Evolutionary conservation across 2,888 invertebrate species (phyloP), one percentile per base, ranked within the genome.

Genomic region (Patella pellucida): DNA sequence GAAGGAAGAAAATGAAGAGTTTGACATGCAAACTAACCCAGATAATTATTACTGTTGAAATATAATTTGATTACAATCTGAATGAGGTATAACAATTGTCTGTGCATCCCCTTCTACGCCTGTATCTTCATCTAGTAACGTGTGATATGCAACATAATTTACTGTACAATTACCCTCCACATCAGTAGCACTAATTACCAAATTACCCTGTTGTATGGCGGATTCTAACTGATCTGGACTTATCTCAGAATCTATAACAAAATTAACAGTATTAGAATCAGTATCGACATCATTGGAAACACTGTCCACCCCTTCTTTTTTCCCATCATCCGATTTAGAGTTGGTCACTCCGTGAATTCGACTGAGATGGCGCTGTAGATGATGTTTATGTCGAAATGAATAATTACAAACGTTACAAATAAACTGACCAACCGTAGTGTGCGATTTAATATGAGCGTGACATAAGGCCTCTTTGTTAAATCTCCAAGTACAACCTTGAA

Each of bases 301-400:
- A 50, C 70, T 62, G 14, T 50, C 68, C 9, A 50, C 19, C 14
- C 76, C 71, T 11, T 69, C 75, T 23, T 71, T 77, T 69, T 71
- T 54, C 41, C 27, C 54, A 50, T 54, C 27, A 52, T 74, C n/a
- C 14, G 67, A 52, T 14, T 73, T 72, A 51, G 68, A 52, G 19
- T 69, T 75, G 12, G 50, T 72, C 11, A 86, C 82, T 5, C 85
- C 85, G 75, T 90, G 90, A 52, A 87, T 82, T 54, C 81, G 83
- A 41, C 79, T 78, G 70, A 87, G 85, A 74, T 90, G 89, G 56
- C 90, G 79, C 69, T 86, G 86, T 15, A 90, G 82, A 73, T 90
- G 90, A 78, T 90, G 90, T 73, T 89, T 90, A 54, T 89, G 87
- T 15, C 88, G 80, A 75, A 90, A 90, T 11, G 83, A 80, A 74